Percentiles rank a stretch among this genome's conserved stretches.
These are phyloP conservation scores for Cheilinus undulatus DNA, from an alignment of 2,113 vertebrate genomes.

Conservation along the genomic window DNA sequence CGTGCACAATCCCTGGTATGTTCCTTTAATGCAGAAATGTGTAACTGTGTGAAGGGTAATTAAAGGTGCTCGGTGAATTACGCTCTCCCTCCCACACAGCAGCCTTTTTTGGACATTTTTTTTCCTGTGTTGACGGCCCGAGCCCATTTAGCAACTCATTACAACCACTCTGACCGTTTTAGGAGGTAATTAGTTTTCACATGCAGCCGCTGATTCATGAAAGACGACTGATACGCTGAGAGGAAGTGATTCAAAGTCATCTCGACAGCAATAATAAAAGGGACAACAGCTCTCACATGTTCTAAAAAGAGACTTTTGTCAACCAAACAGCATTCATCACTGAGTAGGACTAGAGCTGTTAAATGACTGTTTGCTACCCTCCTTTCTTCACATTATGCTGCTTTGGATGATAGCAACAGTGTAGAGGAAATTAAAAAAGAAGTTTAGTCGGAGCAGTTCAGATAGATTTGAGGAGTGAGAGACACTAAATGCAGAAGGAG, in stretches of 20 bases:
- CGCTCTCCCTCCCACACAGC: constrained; percentile 52
- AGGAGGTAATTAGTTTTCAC: constrained; percentile 55
- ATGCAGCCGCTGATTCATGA: constrained; percentile 42
- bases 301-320: constrained; percentile 31
- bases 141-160: constrained; percentile 64
- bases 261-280: constrained; percentile 11
- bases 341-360: background rate
- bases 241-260: constrained; percentile 52
- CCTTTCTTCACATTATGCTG: constrained; percentile 2
- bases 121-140: constrained; percentile 39
- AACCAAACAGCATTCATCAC: constrained; percentile 29
- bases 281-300: constrained; percentile 15
- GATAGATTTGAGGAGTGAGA: constrained; percentile 23
- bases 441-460: constrained; percentile 4
- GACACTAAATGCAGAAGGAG: background rate
- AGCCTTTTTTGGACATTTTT: constrained; percentile 50
- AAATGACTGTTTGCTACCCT: constrained; percentile 9
- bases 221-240: constrained; percentile 27
- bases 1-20: constrained; percentile 32
- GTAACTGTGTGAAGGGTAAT: constrained; percentile 52
- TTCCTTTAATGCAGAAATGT: constrained; percentile 46
- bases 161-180: constrained; percentile 56
- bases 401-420: background rate
- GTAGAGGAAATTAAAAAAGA: constrained; percentile 9
- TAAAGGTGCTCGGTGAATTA: constrained; percentile 62